A percentile compares a stretch with the other conserved stretches of the same genome.
Evolutionary conservation across 2,113 vertebrate species (phyloP).

Genomic region (Microtus richardsoni): DNA sequence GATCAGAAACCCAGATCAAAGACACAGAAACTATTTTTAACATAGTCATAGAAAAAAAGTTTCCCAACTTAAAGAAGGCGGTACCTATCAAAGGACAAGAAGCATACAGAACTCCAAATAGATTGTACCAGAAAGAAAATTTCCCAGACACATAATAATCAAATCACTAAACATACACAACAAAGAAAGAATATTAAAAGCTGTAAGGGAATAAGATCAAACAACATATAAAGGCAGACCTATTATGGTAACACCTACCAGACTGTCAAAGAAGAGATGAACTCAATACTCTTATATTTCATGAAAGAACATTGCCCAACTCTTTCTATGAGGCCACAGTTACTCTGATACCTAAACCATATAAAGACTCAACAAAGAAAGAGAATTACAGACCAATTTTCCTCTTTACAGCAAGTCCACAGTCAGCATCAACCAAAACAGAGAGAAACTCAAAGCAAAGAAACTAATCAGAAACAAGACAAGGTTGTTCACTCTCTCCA

Average conservation of each 20-base stretch:
- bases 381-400: not conserved
- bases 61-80: not conserved
- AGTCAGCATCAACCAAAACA: not conserved
- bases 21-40: not conserved
- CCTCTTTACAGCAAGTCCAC: not conserved
- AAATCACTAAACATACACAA: not conserved
- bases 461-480: not conserved
- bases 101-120: not conserved
- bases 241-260: not conserved
- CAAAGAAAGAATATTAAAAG: not conserved
- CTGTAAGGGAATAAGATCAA: not conserved
- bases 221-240: not conserved
- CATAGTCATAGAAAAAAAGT: not conserved
- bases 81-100: not conserved
- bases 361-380: not conserved
- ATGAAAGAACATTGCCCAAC: not conserved
- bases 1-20: not conserved
- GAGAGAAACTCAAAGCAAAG: not conserved
- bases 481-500: not conserved
- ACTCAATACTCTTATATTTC: not conserved
- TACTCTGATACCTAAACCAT: not conserved
- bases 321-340: not conserved
- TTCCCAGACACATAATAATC: not conserved
- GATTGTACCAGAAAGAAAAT: not conserved
- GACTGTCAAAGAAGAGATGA: not conserved